These are phyloP conservation scores for Dione vanillae DNA, from an alignment of 2,888 invertebrate genomes.

Conservation along the genomic window DNA sequence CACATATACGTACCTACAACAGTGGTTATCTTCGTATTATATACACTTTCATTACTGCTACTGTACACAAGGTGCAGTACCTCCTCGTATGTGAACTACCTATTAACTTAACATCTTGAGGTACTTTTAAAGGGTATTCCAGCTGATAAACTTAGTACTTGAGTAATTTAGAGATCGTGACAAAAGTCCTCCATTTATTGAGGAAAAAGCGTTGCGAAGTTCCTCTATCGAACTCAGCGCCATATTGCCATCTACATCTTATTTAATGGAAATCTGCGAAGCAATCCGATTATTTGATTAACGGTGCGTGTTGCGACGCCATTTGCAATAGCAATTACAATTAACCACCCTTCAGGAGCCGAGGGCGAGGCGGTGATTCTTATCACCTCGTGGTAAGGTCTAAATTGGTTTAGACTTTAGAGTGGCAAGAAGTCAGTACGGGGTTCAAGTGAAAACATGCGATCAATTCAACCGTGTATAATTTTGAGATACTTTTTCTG, in stretches of 20 bases:
- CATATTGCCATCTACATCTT: slow-evolving; percentile 9
- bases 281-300: slow-evolving; percentile 64
- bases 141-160: no score
- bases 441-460: slow-evolving; percentile 69
- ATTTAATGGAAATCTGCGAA: slow-evolving; percentile 52
- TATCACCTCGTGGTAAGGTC: slow-evolving; percentile 53
- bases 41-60: no score
- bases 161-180: no score
- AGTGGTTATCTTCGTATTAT: no score
- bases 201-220: neutral
- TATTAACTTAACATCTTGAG: no score
- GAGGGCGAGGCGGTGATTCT: slow-evolving; percentile 34
- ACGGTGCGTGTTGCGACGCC: slow-evolving; percentile 70
- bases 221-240: neutral
- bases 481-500: slow-evolving; percentile 75
- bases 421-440: slow-evolving; percentile 60
- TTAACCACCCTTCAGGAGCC: slow-evolving; percentile 56
- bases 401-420: slow-evolving; percentile 50
- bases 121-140: no score
- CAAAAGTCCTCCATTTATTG: no score
- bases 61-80: no score
- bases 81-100: no score
- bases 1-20: no score
- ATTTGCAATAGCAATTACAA: slow-evolving; percentile 79
- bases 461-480: slow-evolving; percentile 69